Base-by-base conservation (phyloP, 2,113 vertebrate species). In the Oxyura jamaicensis region DNA sequence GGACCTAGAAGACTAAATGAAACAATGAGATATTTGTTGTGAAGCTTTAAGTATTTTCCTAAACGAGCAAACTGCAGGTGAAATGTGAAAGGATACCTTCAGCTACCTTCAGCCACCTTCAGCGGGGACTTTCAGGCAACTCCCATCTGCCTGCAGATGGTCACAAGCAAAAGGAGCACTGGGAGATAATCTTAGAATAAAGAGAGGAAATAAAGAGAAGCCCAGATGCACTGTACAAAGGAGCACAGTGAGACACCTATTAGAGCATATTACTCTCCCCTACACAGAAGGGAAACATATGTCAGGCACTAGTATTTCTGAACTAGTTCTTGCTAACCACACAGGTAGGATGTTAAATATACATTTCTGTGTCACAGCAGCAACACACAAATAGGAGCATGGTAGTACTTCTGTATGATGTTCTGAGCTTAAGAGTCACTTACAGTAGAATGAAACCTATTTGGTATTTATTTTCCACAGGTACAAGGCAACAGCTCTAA, bases 381-480 rank as follows among this genome's bases (percentile, higher is more conserved):
- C 92, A 93, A 91, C 28, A 83, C 77, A 53, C 90, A 92, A 83
- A 58, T 8, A 83, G 74, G 66, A 91, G 74, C 2, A 1, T 48
- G 26, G 55, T 77, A 95, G 39, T 35, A 60, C 83, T 36, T 44
- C 82, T 63, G 50, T 20, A 66, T 63, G 73, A 65, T 75, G 77
- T 91, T 79, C 83, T 67, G 75, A 84, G 68, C 93, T 91, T 95
- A 94, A 81, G 96, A 97, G 95, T 95, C 96, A 88, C 96, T 94
- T 95, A 91, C 11, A 91, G 41, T 15, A 90, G 80, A 90, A 85
- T 31, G 73, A 76, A 82, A 89, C 72, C 83, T 76, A 94, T 87
- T 96, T 22, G 69, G 84, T 93, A 88, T 95, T 96, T 97, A 95
- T 96, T 87, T 97, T 96, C 88, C 86, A 83, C 85, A 92, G 95